A percentile compares a stretch with the other conserved stretches of the same genome.
Evolutionary conservation across 1,140 invertebrate genomes (phyloP).

Genomic region (Nasonia vitripennis): DNA sequence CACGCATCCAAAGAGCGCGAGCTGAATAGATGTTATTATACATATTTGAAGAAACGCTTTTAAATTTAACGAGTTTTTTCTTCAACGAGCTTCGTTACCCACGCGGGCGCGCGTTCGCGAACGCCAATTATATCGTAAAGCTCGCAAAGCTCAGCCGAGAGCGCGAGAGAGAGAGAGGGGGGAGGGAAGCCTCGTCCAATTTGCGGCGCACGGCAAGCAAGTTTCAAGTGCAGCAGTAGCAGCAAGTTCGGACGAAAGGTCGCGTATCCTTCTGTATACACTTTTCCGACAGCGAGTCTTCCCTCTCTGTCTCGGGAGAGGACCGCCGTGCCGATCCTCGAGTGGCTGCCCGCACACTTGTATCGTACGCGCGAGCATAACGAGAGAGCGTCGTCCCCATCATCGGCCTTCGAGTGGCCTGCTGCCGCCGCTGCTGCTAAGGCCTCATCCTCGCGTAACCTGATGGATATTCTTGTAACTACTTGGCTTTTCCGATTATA

Average conservation of each 20-base stretch:
- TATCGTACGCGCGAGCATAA: slow-evolving; percentile 1
- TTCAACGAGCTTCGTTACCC: slow-evolving; percentile 24
- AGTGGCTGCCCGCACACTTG: background rate
- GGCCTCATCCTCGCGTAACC: background rate
- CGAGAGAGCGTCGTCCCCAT: background rate
- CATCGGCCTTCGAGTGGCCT: slow-evolving; percentile 26
- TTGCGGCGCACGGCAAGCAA: slow-evolving; percentile 29
- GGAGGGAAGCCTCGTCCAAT: slow-evolving; percentile 31
- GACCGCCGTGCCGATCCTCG: background rate
- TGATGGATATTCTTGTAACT: background rate
- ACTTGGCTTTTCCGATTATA: background rate
- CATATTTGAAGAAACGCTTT: slow-evolving; percentile 23
- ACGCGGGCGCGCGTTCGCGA: background rate
- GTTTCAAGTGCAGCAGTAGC: slow-evolving; percentile 31
- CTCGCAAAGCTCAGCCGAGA: background rate
- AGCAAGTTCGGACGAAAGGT: slow-evolving; percentile 16
- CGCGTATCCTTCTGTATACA: background rate
- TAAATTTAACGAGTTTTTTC: slow-evolving; percentile 49
- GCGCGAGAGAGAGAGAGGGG: background rate
- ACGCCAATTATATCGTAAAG: slow-evolving; percentile 42
- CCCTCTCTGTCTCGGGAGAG: background rate
- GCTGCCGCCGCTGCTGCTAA: background rate
- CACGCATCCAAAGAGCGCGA: background rate
- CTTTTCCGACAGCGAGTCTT: background rate
- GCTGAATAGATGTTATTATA: slow-evolving; percentile 1